A percentile compares a stretch with the other conserved stretches of the same genome.
These are phyloP conservation scores for Enteromius radiatus DNA, from an alignment of 2,797 vertebrate genomes.

Conservation along the genomic window DNA sequence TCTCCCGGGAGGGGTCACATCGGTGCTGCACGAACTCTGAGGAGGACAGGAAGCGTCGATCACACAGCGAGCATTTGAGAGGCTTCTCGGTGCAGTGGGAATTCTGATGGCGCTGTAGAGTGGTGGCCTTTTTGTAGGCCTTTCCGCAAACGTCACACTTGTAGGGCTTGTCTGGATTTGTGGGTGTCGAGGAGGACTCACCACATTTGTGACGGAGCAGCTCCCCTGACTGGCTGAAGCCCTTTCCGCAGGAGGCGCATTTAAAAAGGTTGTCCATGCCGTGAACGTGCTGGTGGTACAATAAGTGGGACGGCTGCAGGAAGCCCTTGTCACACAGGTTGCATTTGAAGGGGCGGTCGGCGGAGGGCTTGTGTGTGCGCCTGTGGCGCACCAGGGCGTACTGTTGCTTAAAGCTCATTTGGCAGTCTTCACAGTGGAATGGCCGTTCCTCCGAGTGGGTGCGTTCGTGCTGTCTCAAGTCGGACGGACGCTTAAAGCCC, in stretches of 20 bases:
- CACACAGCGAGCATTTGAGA: conserved; percentile 94
- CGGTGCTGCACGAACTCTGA: conserved; percentile 97
- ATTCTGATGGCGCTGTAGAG: conserved; percentile 94
- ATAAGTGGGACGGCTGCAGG: conserved; percentile 92
- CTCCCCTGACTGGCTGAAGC: conserved; percentile 95
- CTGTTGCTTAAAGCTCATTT: conserved; percentile 99
- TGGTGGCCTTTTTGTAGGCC: conserved; percentile 94
- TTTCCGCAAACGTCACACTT: conserved; percentile 93
- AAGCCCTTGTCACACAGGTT: conserved; percentile 97
- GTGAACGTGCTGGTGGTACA: conserved; percentile 97
- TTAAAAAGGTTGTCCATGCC: conserved; percentile 98
- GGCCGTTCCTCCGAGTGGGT: conserved; percentile 97
- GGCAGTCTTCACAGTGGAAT: conserved; percentile 98
- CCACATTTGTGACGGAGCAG: conserved; percentile 94
- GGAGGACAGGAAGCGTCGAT: conserved; percentile 95
- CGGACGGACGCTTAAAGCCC: conserved; percentile 94
- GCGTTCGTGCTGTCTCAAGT: conserved; percentile 95
- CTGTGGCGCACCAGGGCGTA: conserved; percentile 93
- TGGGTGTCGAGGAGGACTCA: conserved; percentile 77
- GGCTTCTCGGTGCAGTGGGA: conserved; percentile 95
- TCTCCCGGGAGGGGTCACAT: conserved; percentile 93
- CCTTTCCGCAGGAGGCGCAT: conserved; percentile 96
- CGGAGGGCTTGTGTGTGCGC: conserved; percentile 88
- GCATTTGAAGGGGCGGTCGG: conserved; percentile 92
- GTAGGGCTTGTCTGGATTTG: conserved; percentile 87